phyloP scores from a whole-genome alignment of 2,888 invertebrate genomes.

The Hylaea fasciaria region DNA sequence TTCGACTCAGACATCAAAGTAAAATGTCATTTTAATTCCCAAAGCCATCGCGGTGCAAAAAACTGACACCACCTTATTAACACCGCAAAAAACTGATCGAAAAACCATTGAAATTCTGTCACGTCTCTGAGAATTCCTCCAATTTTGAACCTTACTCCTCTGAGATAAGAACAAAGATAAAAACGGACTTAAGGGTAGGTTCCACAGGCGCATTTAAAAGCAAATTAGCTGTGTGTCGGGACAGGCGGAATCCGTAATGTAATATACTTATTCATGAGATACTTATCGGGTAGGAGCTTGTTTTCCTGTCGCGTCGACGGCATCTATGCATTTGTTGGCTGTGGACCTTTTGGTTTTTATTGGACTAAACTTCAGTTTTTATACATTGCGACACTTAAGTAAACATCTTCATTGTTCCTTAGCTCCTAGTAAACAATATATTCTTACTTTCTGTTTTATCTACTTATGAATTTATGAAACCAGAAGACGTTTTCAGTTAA shows the following conservation, averaged over 20 bases:
- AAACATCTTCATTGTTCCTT: too few relatives aligned
- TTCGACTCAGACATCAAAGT: background rate
- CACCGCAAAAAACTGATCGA: slow-evolving; percentile 17
- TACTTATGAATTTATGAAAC: too few relatives aligned
- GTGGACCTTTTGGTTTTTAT: background rate
- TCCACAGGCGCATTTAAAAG: slow-evolving; percentile 45
- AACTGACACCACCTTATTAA: slow-evolving; percentile 8
- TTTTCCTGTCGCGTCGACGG: slow-evolving; percentile 10
- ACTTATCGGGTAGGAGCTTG: slow-evolving; percentile 56
- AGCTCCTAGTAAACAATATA: too few relatives aligned
- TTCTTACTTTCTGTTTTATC: too few relatives aligned
- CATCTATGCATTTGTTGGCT: slow-evolving; percentile 7
- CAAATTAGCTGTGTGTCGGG: slow-evolving; percentile 54
- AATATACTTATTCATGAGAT: slow-evolving; percentile 79
- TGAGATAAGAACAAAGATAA: slow-evolving; percentile 32
- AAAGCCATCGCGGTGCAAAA: slow-evolving; percentile 4
- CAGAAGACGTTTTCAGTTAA: too few relatives aligned
- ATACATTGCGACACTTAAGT: too few relatives aligned
- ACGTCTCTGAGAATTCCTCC: background rate
- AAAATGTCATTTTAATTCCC: slow-evolving; percentile 10
- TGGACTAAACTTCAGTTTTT: background rate
- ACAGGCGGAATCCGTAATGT: slow-evolving; percentile 67
- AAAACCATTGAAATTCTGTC: slow-evolving; percentile 19
- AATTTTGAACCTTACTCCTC: slow-evolving; percentile 13
- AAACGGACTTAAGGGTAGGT: slow-evolving; percentile 8